Evolutionary conservation across 2,113 vertebrate species (phyloP).

Genomic region (Crotophaga sulcirostris): DNA sequence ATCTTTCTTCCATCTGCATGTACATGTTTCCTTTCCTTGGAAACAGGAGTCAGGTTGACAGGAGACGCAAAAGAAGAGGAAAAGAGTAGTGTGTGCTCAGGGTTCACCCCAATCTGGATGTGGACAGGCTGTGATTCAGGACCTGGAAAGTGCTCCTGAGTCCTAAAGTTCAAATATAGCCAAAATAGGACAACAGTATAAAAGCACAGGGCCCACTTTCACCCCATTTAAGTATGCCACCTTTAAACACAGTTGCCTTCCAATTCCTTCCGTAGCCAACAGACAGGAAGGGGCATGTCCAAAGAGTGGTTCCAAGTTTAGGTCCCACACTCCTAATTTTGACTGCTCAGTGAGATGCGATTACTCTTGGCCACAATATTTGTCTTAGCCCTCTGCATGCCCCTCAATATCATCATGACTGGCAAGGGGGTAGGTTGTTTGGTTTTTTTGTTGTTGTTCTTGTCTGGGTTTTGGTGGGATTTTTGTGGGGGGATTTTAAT

Average conservation of each 20-base stretch:
- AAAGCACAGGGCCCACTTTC: neutral
- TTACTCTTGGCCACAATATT: neutral
- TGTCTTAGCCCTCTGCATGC: neutral
- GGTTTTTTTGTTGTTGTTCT: neutral
- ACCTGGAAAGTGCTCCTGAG: neutral
- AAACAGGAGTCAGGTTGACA: neutral
- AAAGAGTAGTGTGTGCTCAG: neutral
- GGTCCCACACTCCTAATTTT: neutral
- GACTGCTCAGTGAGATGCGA: neutral
- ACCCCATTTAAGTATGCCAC: neutral
- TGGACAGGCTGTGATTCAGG: neutral
- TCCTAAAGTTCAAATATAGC: neutral
- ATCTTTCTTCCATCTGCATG: neutral
- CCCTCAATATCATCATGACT: neutral
- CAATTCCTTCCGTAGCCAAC: neutral
- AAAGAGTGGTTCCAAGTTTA: neutral
- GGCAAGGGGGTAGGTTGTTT: neutral
- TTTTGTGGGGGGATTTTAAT: neutral
- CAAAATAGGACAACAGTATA: neutral
- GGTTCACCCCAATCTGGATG: neutral
- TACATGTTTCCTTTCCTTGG: neutral
- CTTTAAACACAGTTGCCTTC: neutral
- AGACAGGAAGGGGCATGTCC: neutral
- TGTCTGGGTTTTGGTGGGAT: neutral
- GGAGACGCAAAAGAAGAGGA: neutral